phyloP scores from a whole-genome alignment of 2,888 invertebrate species.

The Dasysyrphus albostriatus region DNA sequence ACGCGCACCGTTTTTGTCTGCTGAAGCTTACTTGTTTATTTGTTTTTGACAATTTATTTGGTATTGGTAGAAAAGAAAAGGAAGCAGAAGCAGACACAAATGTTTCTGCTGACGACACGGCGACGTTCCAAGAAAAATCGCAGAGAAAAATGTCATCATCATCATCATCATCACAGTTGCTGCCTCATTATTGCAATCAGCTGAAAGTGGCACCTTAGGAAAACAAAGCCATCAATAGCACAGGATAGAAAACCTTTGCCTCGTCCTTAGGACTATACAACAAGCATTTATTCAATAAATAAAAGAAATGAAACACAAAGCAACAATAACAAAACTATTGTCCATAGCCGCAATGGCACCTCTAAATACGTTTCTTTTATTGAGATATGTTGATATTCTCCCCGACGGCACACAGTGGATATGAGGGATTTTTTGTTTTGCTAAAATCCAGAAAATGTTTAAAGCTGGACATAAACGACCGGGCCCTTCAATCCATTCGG shows the following conservation, averaged over 20 bases:
- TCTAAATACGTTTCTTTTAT: slow-evolving; percentile 36
- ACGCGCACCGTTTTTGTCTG: slow-evolving; percentile 44
- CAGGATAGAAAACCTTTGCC: slow-evolving; percentile 21
- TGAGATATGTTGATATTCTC: slow-evolving; percentile 9
- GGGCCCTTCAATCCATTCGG: too few relatives aligned
- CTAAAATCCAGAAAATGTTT: not conserved
- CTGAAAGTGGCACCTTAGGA: slow-evolving; percentile 73
- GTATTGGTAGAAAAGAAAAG: not conserved
- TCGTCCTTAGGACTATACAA: slow-evolving; percentile 16
- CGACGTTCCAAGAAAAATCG: slow-evolving; percentile 44
- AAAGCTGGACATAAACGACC: too few relatives aligned
- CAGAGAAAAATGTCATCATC: slow-evolving; percentile 65
- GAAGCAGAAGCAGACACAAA: slow-evolving; percentile 16
- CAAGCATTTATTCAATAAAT: slow-evolving; percentile 40
- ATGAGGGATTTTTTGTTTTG: not conserved
- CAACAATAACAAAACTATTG: slow-evolving; percentile 66
- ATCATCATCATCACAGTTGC: slow-evolving; percentile 65
- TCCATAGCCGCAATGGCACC: slow-evolving; percentile 64
- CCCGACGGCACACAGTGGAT: slow-evolving; percentile 7
- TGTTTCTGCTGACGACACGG: slow-evolving; percentile 19
- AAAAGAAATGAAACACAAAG: slow-evolving; percentile 33
- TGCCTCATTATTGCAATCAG: slow-evolving; percentile 76
- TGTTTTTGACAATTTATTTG: slow-evolving; percentile 48
- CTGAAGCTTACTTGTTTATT: slow-evolving; percentile 31
- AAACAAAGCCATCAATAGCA: slow-evolving; percentile 68